Base-by-base conservation (phyloP, 2,888 invertebrate genomes). In the Frankliniella fusca region DNA sequence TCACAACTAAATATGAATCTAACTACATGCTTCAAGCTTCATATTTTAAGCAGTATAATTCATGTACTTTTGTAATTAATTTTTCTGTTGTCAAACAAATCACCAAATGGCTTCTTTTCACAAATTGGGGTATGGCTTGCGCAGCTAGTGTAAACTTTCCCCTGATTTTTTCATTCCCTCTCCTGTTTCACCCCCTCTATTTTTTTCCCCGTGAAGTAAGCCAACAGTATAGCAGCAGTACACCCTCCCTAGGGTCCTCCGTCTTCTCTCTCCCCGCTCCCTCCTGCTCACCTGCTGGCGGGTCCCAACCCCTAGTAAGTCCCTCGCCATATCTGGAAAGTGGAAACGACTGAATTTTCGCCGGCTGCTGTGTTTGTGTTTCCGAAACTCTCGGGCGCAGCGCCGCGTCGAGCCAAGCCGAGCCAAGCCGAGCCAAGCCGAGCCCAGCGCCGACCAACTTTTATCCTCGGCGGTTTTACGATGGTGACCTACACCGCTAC, bases 261-360 rank as follows among this genome's bases (percentile, higher is more conserved):
- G 10, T 27, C 70, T 76, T 11, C 27, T 23, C 70, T 9, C 70
- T 10, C 27, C 23, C 23, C 11, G 27, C 70, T 27, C 70, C 11
- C 23, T 9, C 70, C 70, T 23, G 23, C 70, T 70, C 23, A 8
- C 8, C 70, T 76, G 27, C 70, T 27, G 27, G 70, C 27, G 12
- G 11, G 70, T 12, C 70, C 70, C 11, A 54, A 54, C 5, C 54
- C 54, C 54, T 54, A 15, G 70, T 27, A 76, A 76, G 70, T 76
- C 70, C 27, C 70, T 27, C 23, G 70, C 7, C 70, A 76, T 76
- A 76, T 76, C 70, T 76, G 70, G 70, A 76, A 76, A 76, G 70
- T 76, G 27, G 70, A 27, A 76, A 76, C 70, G 70, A 76, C 70
- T 76, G 70, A 76, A 76, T 76, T 76, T 76, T 76, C 23, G 70